phyloP scores from a whole-genome alignment of 23 tunicate genomes.

The Oikopleura vanhoeffeni region DNA sequence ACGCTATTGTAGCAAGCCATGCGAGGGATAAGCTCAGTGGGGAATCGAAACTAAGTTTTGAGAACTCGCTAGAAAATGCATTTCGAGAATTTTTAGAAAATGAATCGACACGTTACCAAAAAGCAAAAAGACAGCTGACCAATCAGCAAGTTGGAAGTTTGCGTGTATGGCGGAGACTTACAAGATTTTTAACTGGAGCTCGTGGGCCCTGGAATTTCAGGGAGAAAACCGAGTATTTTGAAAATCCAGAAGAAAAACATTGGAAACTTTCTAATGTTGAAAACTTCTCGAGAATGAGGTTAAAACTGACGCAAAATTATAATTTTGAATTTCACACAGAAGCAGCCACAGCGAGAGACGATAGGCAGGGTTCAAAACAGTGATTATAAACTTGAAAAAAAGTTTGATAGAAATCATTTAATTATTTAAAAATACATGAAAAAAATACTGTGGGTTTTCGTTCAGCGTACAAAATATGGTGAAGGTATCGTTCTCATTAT shows the following conservation, averaged over 20 bases:
- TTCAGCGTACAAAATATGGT: no score
- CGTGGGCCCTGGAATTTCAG: constrained; percentile 45
- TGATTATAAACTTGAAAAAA: neutral
- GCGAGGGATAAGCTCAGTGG: neutral
- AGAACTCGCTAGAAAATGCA: neutral
- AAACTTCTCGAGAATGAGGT: constrained; percentile 73
- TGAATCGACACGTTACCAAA: neutral
- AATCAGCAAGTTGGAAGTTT: constrained; percentile 54
- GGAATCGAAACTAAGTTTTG: neutral
- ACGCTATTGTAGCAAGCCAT: neutral
- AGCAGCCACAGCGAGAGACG: constrained; percentile 29
- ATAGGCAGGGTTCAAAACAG: constrained; percentile 3
- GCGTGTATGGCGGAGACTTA: constrained; percentile 53
- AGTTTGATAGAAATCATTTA: no score
- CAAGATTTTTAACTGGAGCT: constrained; percentile 46
- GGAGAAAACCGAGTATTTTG: neutral
- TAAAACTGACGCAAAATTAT: constrained; percentile 76
- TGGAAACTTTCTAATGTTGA: constrained; percentile 90
- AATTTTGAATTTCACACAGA: constrained; percentile 52
- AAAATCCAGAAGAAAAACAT: constrained; percentile 32
- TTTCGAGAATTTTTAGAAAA: neutral
- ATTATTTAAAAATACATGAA: no score
- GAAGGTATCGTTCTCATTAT: no score
- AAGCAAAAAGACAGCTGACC: constrained; percentile 25
- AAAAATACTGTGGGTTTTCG: no score